Percentiles rank a stretch among this genome's conserved stretches.
Conservation (phyloP, 2,113 vertebrate genomes). For the Sapajus apella region DNA sequence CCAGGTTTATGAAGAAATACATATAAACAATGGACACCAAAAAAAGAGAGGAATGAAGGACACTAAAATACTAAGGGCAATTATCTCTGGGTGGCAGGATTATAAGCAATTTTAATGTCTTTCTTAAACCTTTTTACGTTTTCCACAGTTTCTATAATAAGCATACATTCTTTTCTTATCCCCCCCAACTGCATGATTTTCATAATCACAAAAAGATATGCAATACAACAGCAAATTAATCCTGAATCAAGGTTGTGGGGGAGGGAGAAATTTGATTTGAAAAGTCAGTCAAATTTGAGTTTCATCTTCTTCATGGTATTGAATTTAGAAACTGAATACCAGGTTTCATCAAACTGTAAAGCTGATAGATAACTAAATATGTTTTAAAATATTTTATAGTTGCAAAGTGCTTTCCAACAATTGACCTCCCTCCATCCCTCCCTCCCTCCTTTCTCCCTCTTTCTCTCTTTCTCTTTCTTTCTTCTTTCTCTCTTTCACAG, state of each 20-base stretch:
- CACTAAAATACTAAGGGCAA: background rate
- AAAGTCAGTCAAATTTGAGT: constrained; percentile 9
- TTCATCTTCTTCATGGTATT: background rate
- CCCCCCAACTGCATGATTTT: background rate
- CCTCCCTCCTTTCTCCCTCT: no score
- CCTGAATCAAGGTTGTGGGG: no score
- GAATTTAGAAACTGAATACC: background rate
- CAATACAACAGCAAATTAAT: background rate
- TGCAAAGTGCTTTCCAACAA: background rate
- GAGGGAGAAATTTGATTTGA: background rate
- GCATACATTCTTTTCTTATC: background rate
- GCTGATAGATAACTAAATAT: background rate
- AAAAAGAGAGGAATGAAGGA: background rate
- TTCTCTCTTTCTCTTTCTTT: no score
- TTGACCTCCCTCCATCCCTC: no score
- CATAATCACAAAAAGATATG: background rate
- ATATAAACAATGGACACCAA: background rate
- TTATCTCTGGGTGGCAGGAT: background rate
- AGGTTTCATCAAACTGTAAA: background rate
- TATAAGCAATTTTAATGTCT: background rate
- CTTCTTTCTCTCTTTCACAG: no score
- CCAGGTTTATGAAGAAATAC: background rate
- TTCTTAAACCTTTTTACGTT: background rate
- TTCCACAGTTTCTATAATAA: background rate
- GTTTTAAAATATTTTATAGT: background rate